These are phyloP conservation scores for Bathynomus jamesi DNA, from an alignment of 1,140 invertebrate genomes.

Conservation along the genomic window DNA sequence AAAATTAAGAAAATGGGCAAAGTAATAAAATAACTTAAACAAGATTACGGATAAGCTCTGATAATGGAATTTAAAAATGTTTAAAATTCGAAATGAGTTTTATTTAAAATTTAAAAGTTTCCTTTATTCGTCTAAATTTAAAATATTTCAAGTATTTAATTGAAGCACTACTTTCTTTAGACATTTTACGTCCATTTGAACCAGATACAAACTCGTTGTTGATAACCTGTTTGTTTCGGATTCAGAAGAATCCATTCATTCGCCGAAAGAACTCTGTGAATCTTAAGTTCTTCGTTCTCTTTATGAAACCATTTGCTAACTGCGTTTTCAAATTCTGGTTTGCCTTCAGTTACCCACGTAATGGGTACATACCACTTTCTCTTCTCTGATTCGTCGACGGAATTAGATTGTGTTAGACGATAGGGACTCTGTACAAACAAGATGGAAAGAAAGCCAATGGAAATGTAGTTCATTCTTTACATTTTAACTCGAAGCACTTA, in stretches of 20 bases:
- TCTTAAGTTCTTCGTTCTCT: constrained; percentile 1
- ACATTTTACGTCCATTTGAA: neutral
- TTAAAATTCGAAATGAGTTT: neutral
- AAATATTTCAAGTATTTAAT: neutral
- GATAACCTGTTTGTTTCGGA: constrained; percentile 5
- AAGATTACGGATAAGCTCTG: neutral
- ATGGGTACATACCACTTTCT: neutral
- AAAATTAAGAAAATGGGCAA: neutral
- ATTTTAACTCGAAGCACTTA: neutral
- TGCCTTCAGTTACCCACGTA: neutral
- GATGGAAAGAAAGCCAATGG: neutral
- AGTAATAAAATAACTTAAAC: neutral
- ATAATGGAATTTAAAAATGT: neutral
- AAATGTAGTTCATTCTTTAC: neutral
- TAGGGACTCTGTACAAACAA: neutral
- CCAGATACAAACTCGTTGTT: neutral
- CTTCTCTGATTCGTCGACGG: too few relatives aligned
- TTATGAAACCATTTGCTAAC: neutral
- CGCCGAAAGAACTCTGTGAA: neutral
- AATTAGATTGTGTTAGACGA: neutral
- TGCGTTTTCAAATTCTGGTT: neutral
- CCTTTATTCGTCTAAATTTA: neutral
- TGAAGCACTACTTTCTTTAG: neutral
- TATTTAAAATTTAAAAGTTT: neutral
- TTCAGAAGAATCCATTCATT: constrained; percentile 6